Conservation (phyloP, 2,797 vertebrate species). For the Mycteria americana region DNA sequence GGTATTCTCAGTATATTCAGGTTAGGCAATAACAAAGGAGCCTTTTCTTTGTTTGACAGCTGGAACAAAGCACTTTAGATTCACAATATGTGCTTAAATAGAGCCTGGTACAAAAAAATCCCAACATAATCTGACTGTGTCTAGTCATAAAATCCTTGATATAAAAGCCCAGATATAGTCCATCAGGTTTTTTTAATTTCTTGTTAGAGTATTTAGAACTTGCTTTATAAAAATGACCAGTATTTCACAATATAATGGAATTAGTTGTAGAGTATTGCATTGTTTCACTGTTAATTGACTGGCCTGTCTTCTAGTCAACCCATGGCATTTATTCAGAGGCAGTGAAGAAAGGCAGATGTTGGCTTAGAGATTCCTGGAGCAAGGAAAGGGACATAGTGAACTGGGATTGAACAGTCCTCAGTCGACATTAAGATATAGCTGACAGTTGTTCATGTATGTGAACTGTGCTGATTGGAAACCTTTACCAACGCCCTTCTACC, state of each 20-base stretch:
- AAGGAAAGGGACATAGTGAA: not conserved
- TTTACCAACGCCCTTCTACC: not conserved
- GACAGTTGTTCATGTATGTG: not conserved
- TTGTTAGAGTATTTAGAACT: not conserved
- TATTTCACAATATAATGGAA: not conserved
- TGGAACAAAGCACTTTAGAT: not conserved
- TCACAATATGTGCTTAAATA: not conserved
- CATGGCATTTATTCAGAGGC: not conserved
- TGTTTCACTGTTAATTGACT: not conserved
- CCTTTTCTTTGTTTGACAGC: not conserved
- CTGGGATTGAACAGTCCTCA: not conserved
- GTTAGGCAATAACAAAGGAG: not conserved
- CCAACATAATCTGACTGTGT: not conserved
- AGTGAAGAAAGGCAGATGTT: not conserved
- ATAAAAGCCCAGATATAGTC: not conserved
- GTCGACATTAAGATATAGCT: not conserved
- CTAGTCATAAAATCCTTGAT: not conserved
- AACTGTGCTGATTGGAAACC: not conserved
- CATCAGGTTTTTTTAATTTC: not conserved
- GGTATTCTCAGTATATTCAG: not conserved
- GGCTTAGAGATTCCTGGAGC: not conserved
- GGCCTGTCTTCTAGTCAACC: not conserved
- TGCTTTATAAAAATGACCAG: not conserved
- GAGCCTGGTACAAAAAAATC: not conserved
- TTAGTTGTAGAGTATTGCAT: not conserved